A percentile compares a stretch with the other conserved stretches of the same genome.
These are phyloP conservation scores for Glyptemys insculpta DNA, from an alignment of 2,797 vertebrate species.

Conservation along the genomic window DNA sequence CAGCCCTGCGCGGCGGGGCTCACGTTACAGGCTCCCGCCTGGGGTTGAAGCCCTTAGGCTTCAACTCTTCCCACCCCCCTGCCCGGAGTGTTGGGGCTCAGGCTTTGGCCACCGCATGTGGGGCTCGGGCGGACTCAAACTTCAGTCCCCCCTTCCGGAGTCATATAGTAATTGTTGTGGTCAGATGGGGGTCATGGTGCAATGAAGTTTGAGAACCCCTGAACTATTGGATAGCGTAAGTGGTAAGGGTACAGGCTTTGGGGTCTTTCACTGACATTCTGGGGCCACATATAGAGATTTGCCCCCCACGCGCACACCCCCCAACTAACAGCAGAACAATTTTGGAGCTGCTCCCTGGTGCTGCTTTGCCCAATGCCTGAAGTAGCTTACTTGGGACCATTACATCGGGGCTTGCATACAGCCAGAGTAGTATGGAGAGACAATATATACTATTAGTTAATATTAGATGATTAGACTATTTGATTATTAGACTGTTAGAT, in stretches of 20 bases:
- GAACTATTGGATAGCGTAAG: background rate
- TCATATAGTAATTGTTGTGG: too few relatives aligned
- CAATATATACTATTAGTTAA: background rate
- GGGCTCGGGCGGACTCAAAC: too few relatives aligned
- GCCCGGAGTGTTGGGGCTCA: too few relatives aligned
- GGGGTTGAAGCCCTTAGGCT: too few relatives aligned
- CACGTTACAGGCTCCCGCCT: too few relatives aligned
- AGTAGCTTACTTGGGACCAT: background rate
- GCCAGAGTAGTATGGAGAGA: background rate
- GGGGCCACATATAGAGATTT: too few relatives aligned
- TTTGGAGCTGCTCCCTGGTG: background rate
- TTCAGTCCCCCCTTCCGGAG: too few relatives aligned
- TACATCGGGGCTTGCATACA: background rate
- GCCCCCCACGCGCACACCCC: rapidly evolving
- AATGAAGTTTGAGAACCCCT: background rate
- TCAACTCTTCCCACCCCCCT: too few relatives aligned
- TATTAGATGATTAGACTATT: background rate
- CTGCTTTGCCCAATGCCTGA: background rate
- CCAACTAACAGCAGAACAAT: background rate
- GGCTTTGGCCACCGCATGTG: too few relatives aligned
- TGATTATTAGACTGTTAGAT: background rate
- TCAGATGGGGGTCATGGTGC: too few relatives aligned
- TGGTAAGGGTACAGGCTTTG: background rate
- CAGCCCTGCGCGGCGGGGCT: too few relatives aligned
- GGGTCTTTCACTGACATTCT: background rate